Evolutionary conservation across 2,113 vertebrate species (phyloP), one percentile per base, ranked within the genome.

Genomic region (Tupaia chinensis): DNA sequence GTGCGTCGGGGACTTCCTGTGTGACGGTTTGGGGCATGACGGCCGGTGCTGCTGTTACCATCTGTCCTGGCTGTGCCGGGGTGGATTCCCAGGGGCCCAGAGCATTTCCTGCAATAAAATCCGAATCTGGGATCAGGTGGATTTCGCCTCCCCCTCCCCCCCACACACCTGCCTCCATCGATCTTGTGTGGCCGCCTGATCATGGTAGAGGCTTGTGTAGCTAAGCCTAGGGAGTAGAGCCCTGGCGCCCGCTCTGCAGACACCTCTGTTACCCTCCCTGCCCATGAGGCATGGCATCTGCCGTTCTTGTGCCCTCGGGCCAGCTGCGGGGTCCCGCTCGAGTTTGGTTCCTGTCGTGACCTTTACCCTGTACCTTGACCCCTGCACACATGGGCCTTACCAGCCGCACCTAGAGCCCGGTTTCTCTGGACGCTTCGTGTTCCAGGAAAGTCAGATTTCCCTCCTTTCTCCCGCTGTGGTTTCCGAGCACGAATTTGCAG

Each of bases 401-500:
- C 9, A 22, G 79, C 1, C 22, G 58, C 10, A 17, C 69, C 1
- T 2, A 83, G 66, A 82, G 54, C 54, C 22, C 60, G 66, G 27
- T 66, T 54, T 91, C 72, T 60, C 9, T 77, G 44, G 32, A 34
- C 44, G 27, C 44, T 53, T 78, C 91, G 79, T 65, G 94, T 87
- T 79, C 87, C 61, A 77, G 83, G 68, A 68, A 95, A 91, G 65
- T 73, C 72, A 23, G 2, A 68, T 93, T 73, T 78, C 54, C 60
- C 11, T 72, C 84, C 65, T 76, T 61, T 73, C 77, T 76, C 27
- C 53, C 80, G 0, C 85, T 70, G 92, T 70, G 95, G 95, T 94
- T 97, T 95, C 63, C 8, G 80, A 73, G 70, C 9, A 12, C 87
- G 96, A 95, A 63, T 96, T 76, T 94, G 63, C 1, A 58, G 89